Base-by-base conservation (phyloP, 2,888 invertebrate genomes). In the Blastobasis lacticolella region DNA sequence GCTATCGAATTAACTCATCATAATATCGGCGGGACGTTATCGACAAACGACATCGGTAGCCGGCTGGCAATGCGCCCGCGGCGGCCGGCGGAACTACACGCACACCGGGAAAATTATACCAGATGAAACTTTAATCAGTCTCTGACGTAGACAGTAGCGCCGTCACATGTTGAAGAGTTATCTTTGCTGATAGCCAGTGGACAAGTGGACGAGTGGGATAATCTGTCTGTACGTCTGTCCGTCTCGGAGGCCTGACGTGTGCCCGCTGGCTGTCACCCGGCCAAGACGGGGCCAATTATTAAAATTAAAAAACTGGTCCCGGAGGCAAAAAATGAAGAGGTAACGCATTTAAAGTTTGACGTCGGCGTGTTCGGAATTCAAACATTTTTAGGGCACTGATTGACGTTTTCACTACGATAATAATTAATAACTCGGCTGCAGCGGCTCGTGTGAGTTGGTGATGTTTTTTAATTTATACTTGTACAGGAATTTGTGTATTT, bases 1-100 rank as follows among this genome's bases (percentile, higher is more conserved):
- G 64, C 75, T 77, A 77, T 81, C 75, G 77, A 81, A 84, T 83
- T 82, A 83, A 81, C 73, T 72, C 79, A 71, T 83, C 82, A 78
- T 23, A 23, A 23, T 74, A 67, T 67, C 58, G 61, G 58, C 59
- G 66, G 45, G 76, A 79, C 79, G 66, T 72, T 82, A 82, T 82
- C 81, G 55, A 55, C 55, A 49, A 52, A 62, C 61, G 81, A 82
- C 80, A 83, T 82, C 82, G 65, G 77, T 75, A 76, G 79, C 75
- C 23, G 42, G 23, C 23, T 37, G 23, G n/a, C n/a, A 9, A 5
- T 43, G 7, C 8, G 43, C 9, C n/a, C 5, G n/a, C 49, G 41
- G 40, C 48, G 10, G 38, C 38, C 38, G 10, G n/a, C 10, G 43
- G 43, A 43, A 43, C 43, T 43, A 43, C 9, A 9, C n/a, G 43